A percentile compares a stretch with the other conserved stretches of the same genome.
Conservation (phyloP, 1,140 invertebrate genomes). For the Neotoxoptera formosana region DNA sequence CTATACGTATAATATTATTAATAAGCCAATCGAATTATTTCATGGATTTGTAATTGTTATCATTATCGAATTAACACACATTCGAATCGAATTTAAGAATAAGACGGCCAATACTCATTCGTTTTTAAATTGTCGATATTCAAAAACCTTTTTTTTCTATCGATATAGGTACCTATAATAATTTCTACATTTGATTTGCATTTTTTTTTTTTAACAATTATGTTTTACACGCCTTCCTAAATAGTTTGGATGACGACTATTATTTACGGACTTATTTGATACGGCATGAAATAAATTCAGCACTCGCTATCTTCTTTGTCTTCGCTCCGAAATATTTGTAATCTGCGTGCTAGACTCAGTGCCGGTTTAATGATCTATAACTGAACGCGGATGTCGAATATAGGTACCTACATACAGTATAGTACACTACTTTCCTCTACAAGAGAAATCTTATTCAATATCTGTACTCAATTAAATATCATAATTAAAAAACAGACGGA, state of each 20-base stretch:
- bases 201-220: neutral
- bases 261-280: neutral
- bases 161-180: neutral
- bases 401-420: neutral
- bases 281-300: neutral
- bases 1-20: neutral
- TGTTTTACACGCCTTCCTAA: neutral
- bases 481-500: neutral
- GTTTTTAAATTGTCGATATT: neutral
- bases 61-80: neutral
- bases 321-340: neutral
- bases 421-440: neutral
- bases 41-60: neutral
- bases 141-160: neutral
- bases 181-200: neutral
- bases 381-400: conserved; percentile 23
- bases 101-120: neutral
- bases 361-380: conserved; percentile 7
- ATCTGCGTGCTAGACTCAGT: neutral
- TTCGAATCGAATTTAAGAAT: neutral
- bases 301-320: neutral
- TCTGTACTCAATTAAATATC: neutral
- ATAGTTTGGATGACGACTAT: neutral
- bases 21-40: neutral
- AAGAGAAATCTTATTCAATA: conserved; percentile 24